Evolutionary conservation across 1,140 invertebrate genomes (phyloP), one percentile per base, ranked within the genome.

Genomic region (Lepidurus packardi): DNA sequence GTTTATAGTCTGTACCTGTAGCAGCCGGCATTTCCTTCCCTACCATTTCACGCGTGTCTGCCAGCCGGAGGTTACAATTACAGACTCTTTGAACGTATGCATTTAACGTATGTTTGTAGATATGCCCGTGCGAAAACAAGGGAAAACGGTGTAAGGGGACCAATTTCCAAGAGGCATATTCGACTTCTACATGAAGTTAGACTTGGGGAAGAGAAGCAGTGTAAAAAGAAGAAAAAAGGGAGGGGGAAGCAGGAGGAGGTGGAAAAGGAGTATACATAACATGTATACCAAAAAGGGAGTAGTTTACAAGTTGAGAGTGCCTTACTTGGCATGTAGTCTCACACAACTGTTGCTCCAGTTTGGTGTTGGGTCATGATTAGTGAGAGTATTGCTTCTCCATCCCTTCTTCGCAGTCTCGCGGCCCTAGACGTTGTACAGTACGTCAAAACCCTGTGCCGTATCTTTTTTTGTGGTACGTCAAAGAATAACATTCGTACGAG

Each of bases 291-390:
- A 65, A 16, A 65, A 9, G 53, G 53, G 53, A 9, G 21, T 21
- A 65, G 53, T 65, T 65, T 65, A 65, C 53, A 65, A 65, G 53
- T 65, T 21, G 53, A 21, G 13, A 65, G 53, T n/a, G 53, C 16
- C 16, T 13, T 13, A 16, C 16, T 65, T 65, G 53, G 53, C 6
- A 7, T 65, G 21, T 65, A 65, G 53, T 65, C n/a, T 21, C 13
- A 21, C 16, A 65, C 13, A 65, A 65, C 53, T 65, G 53, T 65
- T 65, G 53, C 53, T 65, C 21, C 53, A n/a, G 53, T 65, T 65
- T 65, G 53, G 53, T 34, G 34, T 34, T 34, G 34, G 25, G 34
- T 34, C 4, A 3, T 34, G 34, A 34, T 2, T 34, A 34, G 34
- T 34, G 34, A 34, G 34, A 34, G 2, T 34, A 34, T 34, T 34